Evolutionary conservation across 2,888 invertebrate species (phyloP).

Genomic region (Horisme vitalbata): DNA sequence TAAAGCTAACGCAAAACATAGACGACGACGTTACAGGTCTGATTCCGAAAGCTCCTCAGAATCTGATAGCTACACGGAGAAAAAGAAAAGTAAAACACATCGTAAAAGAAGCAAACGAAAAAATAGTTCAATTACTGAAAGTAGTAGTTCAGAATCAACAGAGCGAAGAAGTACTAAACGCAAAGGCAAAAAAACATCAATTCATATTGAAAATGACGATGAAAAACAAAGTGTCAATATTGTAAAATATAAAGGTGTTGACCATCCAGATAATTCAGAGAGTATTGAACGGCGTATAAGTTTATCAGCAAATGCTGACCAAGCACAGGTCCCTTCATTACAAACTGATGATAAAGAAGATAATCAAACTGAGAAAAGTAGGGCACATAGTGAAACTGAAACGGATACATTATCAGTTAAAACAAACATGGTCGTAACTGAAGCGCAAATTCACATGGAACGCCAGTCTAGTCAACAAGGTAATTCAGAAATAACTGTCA

Average conservation of each 20-base stretch:
- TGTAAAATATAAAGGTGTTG: constrained; percentile 64
- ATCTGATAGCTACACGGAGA: constrained; percentile 60
- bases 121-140: constrained; percentile 67
- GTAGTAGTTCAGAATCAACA: constrained; percentile 71
- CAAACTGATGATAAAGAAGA: constrained; percentile 56
- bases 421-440: constrained; percentile 77
- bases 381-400: constrained; percentile 72
- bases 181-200: constrained; percentile 75
- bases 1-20: constrained; percentile 54
- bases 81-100: constrained; percentile 67
- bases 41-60: constrained; percentile 65
- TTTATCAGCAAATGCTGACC: constrained; percentile 23
- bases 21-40: constrained; percentile 54
- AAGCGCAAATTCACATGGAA: constrained; percentile 80
- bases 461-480: constrained; percentile 68
- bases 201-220: constrained; percentile 70
- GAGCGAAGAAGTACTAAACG: constrained; percentile 68
- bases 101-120: constrained; percentile 70
- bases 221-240: constrained; percentile 76
- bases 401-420: constrained; percentile 74
- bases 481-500: constrained; percentile 71
- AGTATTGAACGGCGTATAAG: constrained; percentile 48
- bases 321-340: constrained; percentile 36
- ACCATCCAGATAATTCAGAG: constrained; percentile 43
- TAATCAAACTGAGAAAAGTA: constrained; percentile 50